These are phyloP conservation scores for Microcebus ravelobensis DNA, from an alignment of 2,113 vertebrate genomes.

Conservation along the genomic window DNA sequence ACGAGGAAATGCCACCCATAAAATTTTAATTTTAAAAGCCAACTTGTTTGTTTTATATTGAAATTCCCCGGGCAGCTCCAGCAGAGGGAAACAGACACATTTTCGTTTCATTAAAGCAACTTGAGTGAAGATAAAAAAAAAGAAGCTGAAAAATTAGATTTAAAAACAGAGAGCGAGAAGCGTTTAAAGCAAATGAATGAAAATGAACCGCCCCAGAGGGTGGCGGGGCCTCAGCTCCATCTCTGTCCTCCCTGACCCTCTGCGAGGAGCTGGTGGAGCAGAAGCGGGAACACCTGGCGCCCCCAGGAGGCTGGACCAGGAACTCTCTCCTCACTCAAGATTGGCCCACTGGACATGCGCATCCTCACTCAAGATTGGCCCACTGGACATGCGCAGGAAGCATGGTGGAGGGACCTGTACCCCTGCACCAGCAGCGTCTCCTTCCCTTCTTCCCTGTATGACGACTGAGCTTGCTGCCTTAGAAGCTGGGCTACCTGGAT, in stretches of 20 bases:
- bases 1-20: slow-evolving; percentile 85
- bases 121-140: slow-evolving; percentile 86
- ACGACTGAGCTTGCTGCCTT: neutral
- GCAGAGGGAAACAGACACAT: slow-evolving; percentile 84
- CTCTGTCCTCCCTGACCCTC: neutral
- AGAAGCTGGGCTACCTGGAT: neutral
- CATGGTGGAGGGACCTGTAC: neutral
- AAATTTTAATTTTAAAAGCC: slow-evolving; percentile 87
- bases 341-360: too few species aligned
- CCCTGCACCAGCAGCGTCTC: neutral
- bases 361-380: neutral
- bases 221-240: accelerated
- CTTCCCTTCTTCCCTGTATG: neutral
- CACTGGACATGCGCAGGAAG: neutral
- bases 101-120: slow-evolving; percentile 86
- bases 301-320: neutral
- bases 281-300: accelerated
- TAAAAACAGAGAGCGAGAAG: slow-evolving; percentile 82
- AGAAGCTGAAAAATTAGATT: slow-evolving; percentile 84
- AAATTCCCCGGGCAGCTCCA: slow-evolving; percentile 79
- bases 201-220: slow-evolving; percentile 42
- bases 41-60: slow-evolving; percentile 89
- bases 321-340: neutral
- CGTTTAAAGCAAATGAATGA: slow-evolving; percentile 73
- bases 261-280: neutral